Base-by-base conservation (phyloP, 2,888 invertebrate genomes). In the Drosophila mayaguana region DNA sequence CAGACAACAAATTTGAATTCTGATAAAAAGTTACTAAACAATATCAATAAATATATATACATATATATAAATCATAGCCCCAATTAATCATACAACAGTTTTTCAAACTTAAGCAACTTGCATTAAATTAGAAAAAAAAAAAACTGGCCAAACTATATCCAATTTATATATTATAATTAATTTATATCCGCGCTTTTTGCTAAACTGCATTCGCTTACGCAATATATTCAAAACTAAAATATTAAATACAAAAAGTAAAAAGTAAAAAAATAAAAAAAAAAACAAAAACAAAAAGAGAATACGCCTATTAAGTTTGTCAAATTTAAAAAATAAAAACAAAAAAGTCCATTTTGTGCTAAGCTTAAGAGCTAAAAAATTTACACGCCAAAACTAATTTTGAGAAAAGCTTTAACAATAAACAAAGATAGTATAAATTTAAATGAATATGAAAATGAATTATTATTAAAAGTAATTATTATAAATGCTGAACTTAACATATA, bases 281-380 rank as follows among this genome's bases (percentile, higher is more conserved):
- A 34, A 67, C 1, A 50, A 34, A 61, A 65, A 63, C 65, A 61
- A 54, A 61, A 60, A 63, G n/a, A n/a, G n/a, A n/a, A 62, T 32
- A 62, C 48, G 48, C 46, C 34, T 38, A 74, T 63, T 66, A 57
- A 66, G 67, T 72, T 79, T 78, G 63, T 54, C 62, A 25, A 72
- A 25, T 38, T 16, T 22, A 53, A 6, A 22, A 46, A 34, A 67
- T 2, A 50, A 34, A 61, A 65, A 63, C 65, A 61, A 54, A 61
- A 60, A 63, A 63, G 79, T 78, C 74, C 74, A 75, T 80, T 77
- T 81, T 80, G 67, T 78, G 80, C 66, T 70, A 72, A 65, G 72
- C 74, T 50, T 32, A 7, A 32, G 11, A 28, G 50, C 32, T 5
- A 18, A 56, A 38, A 60, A 40, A 50, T 57, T 46, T 61, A 74